Conservation (phyloP, 2,888 invertebrate genomes). For the Priocnemis perturbator region DNA sequence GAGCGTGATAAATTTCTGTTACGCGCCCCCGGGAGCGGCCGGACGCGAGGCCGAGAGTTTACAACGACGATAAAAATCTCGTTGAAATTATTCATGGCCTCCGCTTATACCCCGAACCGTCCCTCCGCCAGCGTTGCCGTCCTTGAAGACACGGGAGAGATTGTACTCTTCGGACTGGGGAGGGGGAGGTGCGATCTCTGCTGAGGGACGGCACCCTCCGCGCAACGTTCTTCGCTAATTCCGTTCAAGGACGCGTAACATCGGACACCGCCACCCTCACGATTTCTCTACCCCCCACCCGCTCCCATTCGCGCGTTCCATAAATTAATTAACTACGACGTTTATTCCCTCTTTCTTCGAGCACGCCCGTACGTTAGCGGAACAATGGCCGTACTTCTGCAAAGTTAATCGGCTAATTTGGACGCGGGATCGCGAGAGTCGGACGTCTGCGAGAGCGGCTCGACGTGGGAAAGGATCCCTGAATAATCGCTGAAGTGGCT, state of each 20-base stretch:
- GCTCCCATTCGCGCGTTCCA: not conserved
- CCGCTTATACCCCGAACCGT: slow-evolving; percentile 38
- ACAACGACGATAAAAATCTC: slow-evolving; percentile 67
- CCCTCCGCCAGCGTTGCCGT: slow-evolving; percentile 8
- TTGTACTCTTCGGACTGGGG: not conserved
- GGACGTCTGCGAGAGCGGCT: not conserved
- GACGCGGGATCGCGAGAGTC: not conserved
- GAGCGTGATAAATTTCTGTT: slow-evolving; percentile 70
- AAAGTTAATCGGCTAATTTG: slow-evolving; percentile 30
- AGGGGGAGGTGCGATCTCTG: not conserved
- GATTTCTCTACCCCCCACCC: not conserved
- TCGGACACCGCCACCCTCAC: not conserved
- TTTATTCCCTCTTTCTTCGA: slow-evolving; percentile 7
- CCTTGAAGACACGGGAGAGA: not conserved
- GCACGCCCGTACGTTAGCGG: slow-evolving; percentile 6
- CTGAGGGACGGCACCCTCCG: not conserved
- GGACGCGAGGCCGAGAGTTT: slow-evolving; percentile 51
- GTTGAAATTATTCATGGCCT: slow-evolving; percentile 69
- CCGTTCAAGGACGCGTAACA: slow-evolving; percentile 2
- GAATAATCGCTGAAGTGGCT: not conserved
- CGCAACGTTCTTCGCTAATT: not conserved
- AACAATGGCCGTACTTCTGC: slow-evolving; percentile 7
- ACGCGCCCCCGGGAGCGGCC: slow-evolving; percentile 51
- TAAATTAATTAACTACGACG: slow-evolving; percentile 47
- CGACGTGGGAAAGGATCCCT: too few species aligned